Evolutionary conservation across 2,888 invertebrate genomes (phyloP), one percentile per base, ranked within the genome.

Genomic region (Hypsopygia costalis): DNA sequence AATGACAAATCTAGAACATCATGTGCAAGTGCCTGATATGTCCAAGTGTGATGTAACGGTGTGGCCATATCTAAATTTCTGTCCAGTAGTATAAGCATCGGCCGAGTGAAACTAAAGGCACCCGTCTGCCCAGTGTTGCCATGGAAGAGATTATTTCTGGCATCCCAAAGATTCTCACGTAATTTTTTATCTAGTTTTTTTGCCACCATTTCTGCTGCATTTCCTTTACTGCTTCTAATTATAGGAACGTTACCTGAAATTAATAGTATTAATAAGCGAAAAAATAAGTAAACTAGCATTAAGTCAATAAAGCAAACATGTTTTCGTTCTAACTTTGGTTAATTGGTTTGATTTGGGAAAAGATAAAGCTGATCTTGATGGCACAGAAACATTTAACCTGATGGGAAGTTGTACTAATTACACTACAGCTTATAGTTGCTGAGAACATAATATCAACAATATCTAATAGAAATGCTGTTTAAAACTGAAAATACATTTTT

Each of bases 41-140:
- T 99, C 99, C 99, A 99, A 0, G 99, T 98, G 79, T 99, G 99
- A 89, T 99, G 99, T 45, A 99, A 86, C 12, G 98, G 98, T 30
- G 99, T 99, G 1, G 98, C 98, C 92, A 99, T 93, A 77, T 99
- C 99, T 51, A 98, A 91, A 79, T 97, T 98, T 45, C 99, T 91
- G 78, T 99, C 99, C 41, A 99, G 87, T 45, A 99, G 87, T 51
- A 99, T 94, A 22, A 99, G 87, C 60, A 99, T 90, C 0, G 99
- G 99, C 34, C 99, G 90, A 63, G 98, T 98, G 74, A 98, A 98
- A 76, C 97, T 96, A 63, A 92, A 93, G 39, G 92, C 90, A 0
- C 94, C 94, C 0, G 91, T 88, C 80, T 96, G 92, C 44, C 94
- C 91, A 20, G 95, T 92, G 76, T 97, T 97, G 60, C 94, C 93